A percentile compares a stretch with the other conserved stretches of the same genome.
Conservation (phyloP, 2,888 invertebrate species). For the Rhimphoctona megacephalus region DNA sequence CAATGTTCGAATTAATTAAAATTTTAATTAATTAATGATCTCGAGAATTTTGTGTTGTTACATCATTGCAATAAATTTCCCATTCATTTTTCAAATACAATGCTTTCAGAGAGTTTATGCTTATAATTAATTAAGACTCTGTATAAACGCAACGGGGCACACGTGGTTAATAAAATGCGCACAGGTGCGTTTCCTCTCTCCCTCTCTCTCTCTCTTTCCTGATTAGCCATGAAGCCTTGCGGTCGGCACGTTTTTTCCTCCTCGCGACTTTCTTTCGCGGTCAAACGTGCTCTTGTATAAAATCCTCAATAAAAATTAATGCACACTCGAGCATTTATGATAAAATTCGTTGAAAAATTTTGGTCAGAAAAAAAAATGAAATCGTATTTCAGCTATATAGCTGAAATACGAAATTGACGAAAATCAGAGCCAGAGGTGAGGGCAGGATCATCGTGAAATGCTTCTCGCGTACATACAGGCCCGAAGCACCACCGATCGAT, state of each 20-base stretch:
- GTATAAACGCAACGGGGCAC: not conserved
- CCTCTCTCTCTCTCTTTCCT: not conserved
- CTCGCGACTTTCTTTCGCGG: not conserved
- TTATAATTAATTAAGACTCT: not conserved
- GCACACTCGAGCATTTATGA: not conserved
- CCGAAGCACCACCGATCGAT: slow-evolving; percentile 72
- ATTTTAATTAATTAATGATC: not conserved
- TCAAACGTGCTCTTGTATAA: slow-evolving; percentile 28
- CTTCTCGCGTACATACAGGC: slow-evolving; percentile 37
- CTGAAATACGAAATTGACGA: not conserved
- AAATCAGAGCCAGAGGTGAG: not conserved
- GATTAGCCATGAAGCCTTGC: slow-evolving; percentile 22
- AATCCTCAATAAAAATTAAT: not conserved
- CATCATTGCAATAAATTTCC: not conserved
- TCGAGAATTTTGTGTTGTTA: not conserved
- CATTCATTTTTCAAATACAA: not conserved
- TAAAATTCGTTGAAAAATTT: not conserved
- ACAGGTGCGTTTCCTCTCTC: slow-evolving; percentile 37
- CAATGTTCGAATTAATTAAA: too few species aligned
- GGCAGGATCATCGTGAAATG: slow-evolving; percentile 49
- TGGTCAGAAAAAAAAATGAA: not conserved
- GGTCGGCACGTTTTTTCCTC: slow-evolving; percentile 8
- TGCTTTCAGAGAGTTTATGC: not conserved
- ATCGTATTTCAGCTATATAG: not conserved
- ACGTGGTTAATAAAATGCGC: slow-evolving; percentile 27